A percentile compares a stretch with the other conserved stretches of the same genome.
These are phyloP conservation scores for Chironomus tentans DNA, from an alignment of 2,888 invertebrate species.

Conservation along the genomic window DNA sequence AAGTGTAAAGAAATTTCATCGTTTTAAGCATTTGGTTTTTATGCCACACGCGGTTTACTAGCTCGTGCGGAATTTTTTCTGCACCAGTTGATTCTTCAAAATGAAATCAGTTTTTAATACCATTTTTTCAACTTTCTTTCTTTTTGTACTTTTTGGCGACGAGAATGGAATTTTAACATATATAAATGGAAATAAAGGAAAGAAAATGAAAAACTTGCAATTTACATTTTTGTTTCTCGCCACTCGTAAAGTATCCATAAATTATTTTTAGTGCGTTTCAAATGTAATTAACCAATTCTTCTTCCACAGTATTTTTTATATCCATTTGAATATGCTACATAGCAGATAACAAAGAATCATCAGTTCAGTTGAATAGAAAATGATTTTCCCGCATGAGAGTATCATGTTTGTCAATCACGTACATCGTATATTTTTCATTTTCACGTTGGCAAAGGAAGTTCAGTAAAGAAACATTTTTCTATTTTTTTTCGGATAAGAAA, in stretches of 20 bases:
- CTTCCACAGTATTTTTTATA: neutral
- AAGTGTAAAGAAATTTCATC: neutral
- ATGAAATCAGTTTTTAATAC: slow-evolving; percentile 18
- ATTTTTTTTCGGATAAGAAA: neutral
- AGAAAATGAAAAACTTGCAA: too few species aligned
- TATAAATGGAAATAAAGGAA: too few species aligned
- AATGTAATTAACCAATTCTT: too few species aligned
- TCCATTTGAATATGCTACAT: neutral
- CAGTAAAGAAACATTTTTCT: neutral
- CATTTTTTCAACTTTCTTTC: neutral
- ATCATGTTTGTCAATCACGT: slow-evolving; percentile 23
- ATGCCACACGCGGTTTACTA: neutral
- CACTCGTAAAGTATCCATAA: too few species aligned
- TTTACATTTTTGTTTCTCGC: too few species aligned
- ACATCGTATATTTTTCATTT: slow-evolving; percentile 23
- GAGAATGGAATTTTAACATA: neutral
- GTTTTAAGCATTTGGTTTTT: neutral
- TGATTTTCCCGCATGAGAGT: neutral
- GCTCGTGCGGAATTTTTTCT: slow-evolving; percentile 19
- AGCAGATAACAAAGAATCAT: neutral
- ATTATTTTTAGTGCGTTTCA: too few species aligned
- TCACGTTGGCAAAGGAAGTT: neutral
- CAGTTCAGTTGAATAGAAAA: neutral
- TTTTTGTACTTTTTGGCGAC: slow-evolving; percentile 4
- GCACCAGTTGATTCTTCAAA: slow-evolving; percentile 19